Evolutionary conservation across 2,888 invertebrate species (phyloP).

Genomic region (Tribolium freemani): DNA sequence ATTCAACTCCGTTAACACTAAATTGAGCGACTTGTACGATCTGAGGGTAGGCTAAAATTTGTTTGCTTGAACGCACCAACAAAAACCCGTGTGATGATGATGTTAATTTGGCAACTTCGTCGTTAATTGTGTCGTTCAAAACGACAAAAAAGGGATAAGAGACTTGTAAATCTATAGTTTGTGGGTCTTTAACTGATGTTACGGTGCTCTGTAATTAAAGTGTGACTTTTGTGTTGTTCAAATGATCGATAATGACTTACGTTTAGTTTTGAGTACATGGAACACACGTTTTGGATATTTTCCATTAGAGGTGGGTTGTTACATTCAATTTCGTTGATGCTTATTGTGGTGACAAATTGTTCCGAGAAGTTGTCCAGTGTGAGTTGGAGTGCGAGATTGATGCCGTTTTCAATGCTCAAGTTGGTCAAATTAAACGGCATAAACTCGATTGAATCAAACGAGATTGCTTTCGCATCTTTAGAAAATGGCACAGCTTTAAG

Average conservation of each 20-base stretch:
- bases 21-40: constrained; percentile 59
- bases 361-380: constrained; percentile 59
- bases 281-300: constrained; percentile 57
- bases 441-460: constrained; percentile 60
- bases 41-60: constrained; percentile 49
- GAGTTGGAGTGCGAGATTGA: constrained; percentile 61
- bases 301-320: constrained; percentile 53
- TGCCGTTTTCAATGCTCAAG: constrained; percentile 59
- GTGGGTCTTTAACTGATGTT: constrained; percentile 56
- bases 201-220: constrained; percentile 58
- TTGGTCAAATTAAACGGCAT: constrained; percentile 53
- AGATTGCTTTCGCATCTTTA: constrained; percentile 53
- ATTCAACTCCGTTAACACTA: constrained; percentile 52
- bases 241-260: too few relatives aligned
- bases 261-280: constrained; percentile 57
- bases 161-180: constrained; percentile 59
- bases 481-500: constrained; percentile 56
- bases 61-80: constrained; percentile 56
- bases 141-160: constrained; percentile 61
- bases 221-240: not conserved
- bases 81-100: constrained; percentile 59
- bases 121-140: constrained; percentile 56
- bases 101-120: constrained; percentile 59
- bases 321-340: constrained; percentile 62
- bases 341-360: constrained; percentile 55